Conservation (phyloP, 2,113 vertebrate genomes). For the Scartelaos histophorus region DNA sequence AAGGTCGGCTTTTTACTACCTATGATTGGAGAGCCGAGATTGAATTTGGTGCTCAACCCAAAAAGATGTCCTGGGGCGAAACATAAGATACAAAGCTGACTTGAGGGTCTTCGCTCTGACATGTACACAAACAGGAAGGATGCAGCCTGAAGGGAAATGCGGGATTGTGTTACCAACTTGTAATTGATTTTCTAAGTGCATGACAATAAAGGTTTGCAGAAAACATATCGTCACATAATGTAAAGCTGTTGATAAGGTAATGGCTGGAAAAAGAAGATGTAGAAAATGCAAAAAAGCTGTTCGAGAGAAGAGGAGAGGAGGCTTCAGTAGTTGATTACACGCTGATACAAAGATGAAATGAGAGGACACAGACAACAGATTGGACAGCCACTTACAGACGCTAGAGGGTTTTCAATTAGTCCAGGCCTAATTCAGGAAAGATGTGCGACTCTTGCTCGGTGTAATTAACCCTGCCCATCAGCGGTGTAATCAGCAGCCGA, state of each 20-base stretch:
- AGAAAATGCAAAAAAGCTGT: constrained; percentile 66
- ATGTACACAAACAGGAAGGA: constrained; percentile 53
- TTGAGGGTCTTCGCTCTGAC: constrained; percentile 45
- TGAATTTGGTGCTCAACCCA: constrained; percentile 64
- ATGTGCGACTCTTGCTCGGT: constrained; percentile 46
- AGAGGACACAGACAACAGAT: constrained; percentile 48
- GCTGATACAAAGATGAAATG: constrained; percentile 48
- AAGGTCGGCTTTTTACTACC: constrained; percentile 60
- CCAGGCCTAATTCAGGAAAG: constrained; percentile 54
- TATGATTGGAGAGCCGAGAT: constrained; percentile 69
- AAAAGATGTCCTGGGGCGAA: constrained; percentile 63
- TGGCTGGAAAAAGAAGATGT: constrained; percentile 45
- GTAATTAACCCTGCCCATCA: constrained; percentile 67
- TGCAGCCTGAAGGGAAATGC: constrained; percentile 47
- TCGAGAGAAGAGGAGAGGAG: constrained; percentile 46
- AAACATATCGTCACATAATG: constrained; percentile 52
- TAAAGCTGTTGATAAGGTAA: constrained; percentile 60
- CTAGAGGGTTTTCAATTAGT: constrained; percentile 69
- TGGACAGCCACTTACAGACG: constrained; percentile 55
- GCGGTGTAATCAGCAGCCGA: constrained; percentile 59
- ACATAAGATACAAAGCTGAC: constrained; percentile 62
- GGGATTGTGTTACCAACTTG: constrained; percentile 57
- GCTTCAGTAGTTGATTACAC: constrained; percentile 53
- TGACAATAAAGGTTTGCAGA: constrained; percentile 58
- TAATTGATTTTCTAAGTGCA: constrained; percentile 76